Conservation (phyloP, 2,113 vertebrate species). For the Istiophorus platypterus region DNA sequence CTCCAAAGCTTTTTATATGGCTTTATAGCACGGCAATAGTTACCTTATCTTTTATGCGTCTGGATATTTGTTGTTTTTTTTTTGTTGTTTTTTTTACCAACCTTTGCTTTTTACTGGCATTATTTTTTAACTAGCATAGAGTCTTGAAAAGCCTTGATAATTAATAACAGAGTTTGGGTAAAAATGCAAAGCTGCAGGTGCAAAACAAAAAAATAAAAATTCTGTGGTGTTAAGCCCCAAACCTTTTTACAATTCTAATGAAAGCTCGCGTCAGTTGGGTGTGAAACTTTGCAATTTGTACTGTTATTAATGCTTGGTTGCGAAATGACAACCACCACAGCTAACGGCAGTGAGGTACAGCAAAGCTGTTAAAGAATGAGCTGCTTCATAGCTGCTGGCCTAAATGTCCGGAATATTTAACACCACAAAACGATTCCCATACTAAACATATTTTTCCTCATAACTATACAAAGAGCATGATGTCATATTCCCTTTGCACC, state of each 20-base stretch:
- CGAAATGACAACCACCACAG: conserved; percentile 10
- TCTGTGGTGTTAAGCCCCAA: neutral
- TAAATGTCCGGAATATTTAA: conserved; percentile 64
- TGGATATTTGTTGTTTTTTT: conserved; percentile 34
- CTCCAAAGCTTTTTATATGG: conserved; percentile 27
- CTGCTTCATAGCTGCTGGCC: conserved; percentile 64
- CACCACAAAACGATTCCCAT: conserved; percentile 60
- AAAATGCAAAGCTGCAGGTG: conserved; percentile 41
- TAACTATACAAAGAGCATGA: conserved; percentile 67
- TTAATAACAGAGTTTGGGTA: conserved; percentile 25
- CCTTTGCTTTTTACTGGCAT: conserved; percentile 4
- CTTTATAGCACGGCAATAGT: conserved; percentile 10
- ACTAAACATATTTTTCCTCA: conserved; percentile 60
- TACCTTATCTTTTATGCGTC: conserved; percentile 37
- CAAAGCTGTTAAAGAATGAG: conserved; percentile 54
- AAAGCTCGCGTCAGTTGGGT: conserved; percentile 35
- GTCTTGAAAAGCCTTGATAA: conserved; percentile 19
- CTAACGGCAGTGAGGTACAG: conserved; percentile 28
- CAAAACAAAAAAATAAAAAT: conserved; percentile 41
- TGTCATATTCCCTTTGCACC: conserved; percentile 66
- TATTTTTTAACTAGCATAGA: conserved; percentile 1
- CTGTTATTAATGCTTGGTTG: conserved; percentile 31
- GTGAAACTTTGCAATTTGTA: conserved; percentile 37
- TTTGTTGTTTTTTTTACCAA: conserved; percentile 27
- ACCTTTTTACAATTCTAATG: conserved; percentile 36